Percentiles rank a stretch among this genome's conserved stretches.
Conservation (phyloP, 1,140 invertebrate species). For the Stegodyphus mimosarum region DNA sequence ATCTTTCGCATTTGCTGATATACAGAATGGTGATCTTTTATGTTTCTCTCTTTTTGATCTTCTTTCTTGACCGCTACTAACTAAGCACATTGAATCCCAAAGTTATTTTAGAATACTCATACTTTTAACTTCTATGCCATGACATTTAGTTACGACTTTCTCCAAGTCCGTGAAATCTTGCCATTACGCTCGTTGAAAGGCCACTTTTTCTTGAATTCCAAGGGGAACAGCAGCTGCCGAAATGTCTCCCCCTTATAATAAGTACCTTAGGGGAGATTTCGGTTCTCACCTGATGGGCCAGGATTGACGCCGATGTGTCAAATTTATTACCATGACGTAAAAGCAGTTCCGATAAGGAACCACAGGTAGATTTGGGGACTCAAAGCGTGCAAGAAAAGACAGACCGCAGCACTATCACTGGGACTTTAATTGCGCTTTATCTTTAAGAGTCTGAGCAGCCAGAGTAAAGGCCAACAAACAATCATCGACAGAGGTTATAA, state of each 20-base stretch:
- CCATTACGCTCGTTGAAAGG: no score
- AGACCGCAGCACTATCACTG: not conserved
- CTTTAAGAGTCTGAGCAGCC: not conserved
- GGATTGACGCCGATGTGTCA: not conserved
- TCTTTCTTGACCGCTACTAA: no score
- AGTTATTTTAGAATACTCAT: no score
- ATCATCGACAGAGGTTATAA: not conserved
- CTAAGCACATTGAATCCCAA: no score
- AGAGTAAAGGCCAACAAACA: slow-evolving; percentile 1
- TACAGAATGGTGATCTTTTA: no score
- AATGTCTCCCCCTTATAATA: not conserved
- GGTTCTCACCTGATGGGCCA: not conserved
- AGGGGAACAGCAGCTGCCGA: not conserved
- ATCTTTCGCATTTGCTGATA: no score
- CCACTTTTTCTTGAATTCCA: not conserved
- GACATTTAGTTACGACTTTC: no score
- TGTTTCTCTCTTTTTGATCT: no score
- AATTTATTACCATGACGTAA: slow-evolving; percentile 30
- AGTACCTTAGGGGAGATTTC: not conserved
- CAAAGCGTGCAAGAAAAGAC: not conserved
- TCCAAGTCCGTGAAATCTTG: no score
- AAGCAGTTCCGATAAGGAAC: slow-evolving; percentile 12
- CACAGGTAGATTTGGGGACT: not conserved
- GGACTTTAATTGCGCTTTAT: slow-evolving; percentile 9
- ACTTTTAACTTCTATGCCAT: no score